phyloP scores from a whole-genome alignment of 2,797 vertebrate genomes.

The Hapalemur alaotrensis region DNA sequence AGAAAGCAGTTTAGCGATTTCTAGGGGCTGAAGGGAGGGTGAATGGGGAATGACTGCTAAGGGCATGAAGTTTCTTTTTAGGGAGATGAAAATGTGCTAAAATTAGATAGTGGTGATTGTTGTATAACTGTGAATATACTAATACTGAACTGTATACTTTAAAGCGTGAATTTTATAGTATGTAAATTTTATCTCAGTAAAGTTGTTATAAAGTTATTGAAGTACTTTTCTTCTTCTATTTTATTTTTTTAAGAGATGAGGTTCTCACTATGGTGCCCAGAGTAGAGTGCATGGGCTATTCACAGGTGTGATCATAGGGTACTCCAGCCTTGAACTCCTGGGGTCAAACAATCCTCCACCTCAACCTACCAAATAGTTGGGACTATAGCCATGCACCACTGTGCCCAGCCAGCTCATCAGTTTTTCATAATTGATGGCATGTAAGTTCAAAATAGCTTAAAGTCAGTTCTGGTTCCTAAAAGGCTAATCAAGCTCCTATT shows the following conservation, averaged over 20 bases:
- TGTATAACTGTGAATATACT: not conserved
- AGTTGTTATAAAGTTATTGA: not conserved
- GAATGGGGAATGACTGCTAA: not conserved
- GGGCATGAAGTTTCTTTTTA: not conserved
- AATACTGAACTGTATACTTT: not conserved
- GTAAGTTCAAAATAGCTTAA: not conserved
- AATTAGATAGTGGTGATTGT: not conserved
- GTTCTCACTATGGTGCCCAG: not conserved
- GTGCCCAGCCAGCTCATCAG: not conserved
- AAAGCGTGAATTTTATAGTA: not conserved
- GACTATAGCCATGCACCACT: not conserved
- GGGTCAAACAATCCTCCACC: not conserved
- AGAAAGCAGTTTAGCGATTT: not conserved
- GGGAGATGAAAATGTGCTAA: not conserved
- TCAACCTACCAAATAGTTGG: not conserved
- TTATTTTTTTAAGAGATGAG: not conserved
- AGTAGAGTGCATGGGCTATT: not conserved
- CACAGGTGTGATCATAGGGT: not conserved
- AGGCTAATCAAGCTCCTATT: not conserved
- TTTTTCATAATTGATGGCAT: not conserved
- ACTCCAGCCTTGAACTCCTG: not conserved
- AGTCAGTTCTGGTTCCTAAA: not conserved
- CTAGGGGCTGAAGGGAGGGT: accelerated
- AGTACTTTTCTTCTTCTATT: not conserved
- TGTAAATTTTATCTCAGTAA: not conserved